These are phyloP conservation scores for Myotis brandtii DNA, from an alignment of 2,113 vertebrate genomes.

Conservation along the genomic window DNA sequence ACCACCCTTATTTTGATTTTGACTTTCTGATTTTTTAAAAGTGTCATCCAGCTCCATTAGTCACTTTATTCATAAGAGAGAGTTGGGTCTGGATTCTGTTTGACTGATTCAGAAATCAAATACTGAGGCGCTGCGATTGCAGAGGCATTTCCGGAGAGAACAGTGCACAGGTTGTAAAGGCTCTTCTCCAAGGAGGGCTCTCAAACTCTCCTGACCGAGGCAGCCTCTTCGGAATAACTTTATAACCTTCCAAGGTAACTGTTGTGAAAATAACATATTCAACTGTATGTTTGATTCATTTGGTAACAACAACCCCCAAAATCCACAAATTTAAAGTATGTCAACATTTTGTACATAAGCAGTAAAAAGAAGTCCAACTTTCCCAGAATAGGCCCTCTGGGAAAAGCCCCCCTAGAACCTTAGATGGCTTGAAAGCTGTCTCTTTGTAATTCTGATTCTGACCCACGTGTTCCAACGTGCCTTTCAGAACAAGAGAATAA, in stretches of 20 bases:
- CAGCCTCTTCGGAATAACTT: neutral
- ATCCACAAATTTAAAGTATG: neutral
- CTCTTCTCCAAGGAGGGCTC: neutral
- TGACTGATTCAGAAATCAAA: neutral
- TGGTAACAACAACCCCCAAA: neutral
- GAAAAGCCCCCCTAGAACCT: neutral
- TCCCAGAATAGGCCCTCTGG: neutral
- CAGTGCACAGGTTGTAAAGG: neutral
- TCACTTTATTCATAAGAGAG: neutral
- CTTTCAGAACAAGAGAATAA: constrained; percentile 47
- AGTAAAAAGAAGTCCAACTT: neutral
- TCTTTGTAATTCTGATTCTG: neutral
- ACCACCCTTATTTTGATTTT: neutral
- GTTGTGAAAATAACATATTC: constrained; percentile 21
- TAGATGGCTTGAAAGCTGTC: neutral
- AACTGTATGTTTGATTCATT: neutral
- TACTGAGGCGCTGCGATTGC: neutral
- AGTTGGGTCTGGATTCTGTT: neutral
- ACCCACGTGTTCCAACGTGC: neutral
- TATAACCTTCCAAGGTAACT: neutral
- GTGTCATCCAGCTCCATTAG: neutral
- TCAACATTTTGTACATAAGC: neutral
- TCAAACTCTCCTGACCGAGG: neutral
- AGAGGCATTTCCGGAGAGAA: neutral
- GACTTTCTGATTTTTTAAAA: neutral